A percentile compares a stretch with the other conserved stretches of the same genome.
phyloP scores from a whole-genome alignment of 1,140 invertebrate genomes.

The Platyscapa corneri region DNA sequence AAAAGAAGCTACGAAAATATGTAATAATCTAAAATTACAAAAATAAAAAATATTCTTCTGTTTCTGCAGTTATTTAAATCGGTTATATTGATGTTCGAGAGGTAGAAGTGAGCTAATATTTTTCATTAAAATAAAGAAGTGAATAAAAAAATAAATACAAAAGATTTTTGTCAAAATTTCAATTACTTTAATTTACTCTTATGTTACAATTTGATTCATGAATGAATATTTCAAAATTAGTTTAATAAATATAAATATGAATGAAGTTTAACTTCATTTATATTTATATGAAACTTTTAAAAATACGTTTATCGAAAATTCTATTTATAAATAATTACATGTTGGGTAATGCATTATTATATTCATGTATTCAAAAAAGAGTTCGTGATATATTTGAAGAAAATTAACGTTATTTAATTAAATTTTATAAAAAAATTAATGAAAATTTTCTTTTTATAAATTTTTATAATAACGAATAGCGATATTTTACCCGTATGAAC shows the following conservation, averaged over 20 bases:
- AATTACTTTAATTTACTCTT: conserved; percentile 6
- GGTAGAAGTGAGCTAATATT: neutral
- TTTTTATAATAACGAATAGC: neutral
- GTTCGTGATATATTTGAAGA: neutral
- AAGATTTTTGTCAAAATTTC: neutral
- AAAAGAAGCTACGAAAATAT: conserved; percentile 78
- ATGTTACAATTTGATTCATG: neutral
- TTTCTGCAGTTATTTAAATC: neutral
- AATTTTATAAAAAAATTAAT: too few species aligned
- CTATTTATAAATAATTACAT: neutral
- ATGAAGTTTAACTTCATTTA: neutral
- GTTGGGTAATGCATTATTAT: neutral
- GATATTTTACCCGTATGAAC: neutral
- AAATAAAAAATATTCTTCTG: neutral
- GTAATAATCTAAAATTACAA: conserved; percentile 61
- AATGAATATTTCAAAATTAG: neutral
- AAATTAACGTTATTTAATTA: neutral
- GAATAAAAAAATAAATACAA: conserved; percentile 7
- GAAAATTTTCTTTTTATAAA: neutral
- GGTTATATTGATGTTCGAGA: neutral
- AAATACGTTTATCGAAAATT: neutral
- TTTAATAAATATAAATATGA: neutral
- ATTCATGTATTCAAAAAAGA: neutral
- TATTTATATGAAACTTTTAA: neutral
- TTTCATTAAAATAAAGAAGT: conserved; percentile 17